These are phyloP conservation scores for Paradisaea rubra DNA, from an alignment of 2,113 vertebrate genomes.

Conservation along the genomic window DNA sequence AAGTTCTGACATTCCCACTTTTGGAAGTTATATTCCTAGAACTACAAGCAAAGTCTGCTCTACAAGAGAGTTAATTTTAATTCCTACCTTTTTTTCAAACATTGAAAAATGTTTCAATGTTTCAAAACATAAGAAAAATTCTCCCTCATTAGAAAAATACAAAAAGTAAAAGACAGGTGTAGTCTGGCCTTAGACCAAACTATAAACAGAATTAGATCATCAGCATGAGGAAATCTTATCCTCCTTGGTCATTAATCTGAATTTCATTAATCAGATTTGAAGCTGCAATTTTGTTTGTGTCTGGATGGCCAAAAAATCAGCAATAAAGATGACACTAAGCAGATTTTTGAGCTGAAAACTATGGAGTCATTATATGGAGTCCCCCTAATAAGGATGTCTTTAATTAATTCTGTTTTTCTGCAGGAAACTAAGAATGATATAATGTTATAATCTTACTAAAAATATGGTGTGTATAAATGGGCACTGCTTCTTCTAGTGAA, in stretches of 20 bases:
- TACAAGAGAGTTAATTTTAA: not conserved
- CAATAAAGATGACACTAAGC: slow-evolving; percentile 25
- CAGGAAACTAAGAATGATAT: not conserved
- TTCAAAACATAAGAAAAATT: not conserved
- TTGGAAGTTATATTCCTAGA: not conserved
- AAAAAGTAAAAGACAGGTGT: not conserved
- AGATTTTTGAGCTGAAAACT: slow-evolving; percentile 29
- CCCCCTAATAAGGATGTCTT: not conserved
- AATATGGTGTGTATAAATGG: not conserved
- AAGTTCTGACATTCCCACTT: not conserved
- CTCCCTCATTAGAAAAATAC: not conserved
- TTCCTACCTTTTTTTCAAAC: not conserved
- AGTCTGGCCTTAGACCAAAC: not conserved
- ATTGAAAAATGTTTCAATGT: not conserved
- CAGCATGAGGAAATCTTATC: slow-evolving; percentile 14
- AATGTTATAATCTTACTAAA: not conserved
- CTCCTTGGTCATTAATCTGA: slow-evolving; percentile 51
- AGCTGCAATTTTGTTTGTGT: slow-evolving; percentile 33
- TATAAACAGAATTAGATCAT: slow-evolving; percentile 47
- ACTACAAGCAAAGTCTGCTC: not conserved
- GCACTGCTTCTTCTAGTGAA: not conserved
- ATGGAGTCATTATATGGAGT: slow-evolving; percentile 7
- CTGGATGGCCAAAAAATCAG: slow-evolving; percentile 19
- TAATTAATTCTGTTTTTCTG: not conserved
- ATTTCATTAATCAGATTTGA: slow-evolving; percentile 61